Evolutionary conservation across 2,113 vertebrate genomes (phyloP), one percentile per base, ranked within the genome.

Genomic region (Sinocyclocheilus anshuiensis): DNA sequence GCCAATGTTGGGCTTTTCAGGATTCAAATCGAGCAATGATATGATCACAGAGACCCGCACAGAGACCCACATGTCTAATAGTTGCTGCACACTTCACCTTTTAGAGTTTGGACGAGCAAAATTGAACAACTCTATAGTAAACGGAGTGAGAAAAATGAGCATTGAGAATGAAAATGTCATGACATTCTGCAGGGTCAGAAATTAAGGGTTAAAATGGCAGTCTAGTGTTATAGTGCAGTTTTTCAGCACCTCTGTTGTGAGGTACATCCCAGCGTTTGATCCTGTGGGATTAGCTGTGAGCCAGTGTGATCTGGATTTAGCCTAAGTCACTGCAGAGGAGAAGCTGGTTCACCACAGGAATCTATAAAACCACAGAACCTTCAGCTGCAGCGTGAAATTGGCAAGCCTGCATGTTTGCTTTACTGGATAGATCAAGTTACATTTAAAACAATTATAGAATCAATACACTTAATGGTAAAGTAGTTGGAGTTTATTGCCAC

Each of bases 241-340:
- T 71, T 88, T 80, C 50, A 48, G 82, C 91, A 77, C 84, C 76
- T 69, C 55, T 81, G 77, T 78, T 84, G 85, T 29, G 26, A 24
- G 61, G 86, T 72, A 72, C 72, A 71, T 88, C 81, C 67, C 71
- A 69, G 81, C 82, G 67, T 86, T 90, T 92, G 86, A 93, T 93
- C 85, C 87, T 72, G 76, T n/a, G 65, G 89, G 89, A 93, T 93
- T 90, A 93, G 87, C 87, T 84, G 36, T 88, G 88, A 92, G 91
- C 88, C 88, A 24, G 77, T 87, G 74, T 89, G 90, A 91, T 92
- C 85, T 79, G 13, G 75, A 89, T 77, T 91, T 88, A 93, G 89
- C 77, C 79, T 55, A 55, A 83, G 42, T 55, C 67, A 77, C 20
- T 50, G 75, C 88, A 86, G 85, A 87, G 77, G 86, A 71, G 45